A percentile compares a stretch with the other conserved stretches of the same genome.
Evolutionary conservation across 1,140 invertebrate species (phyloP).

Genomic region (Cyphomyrmex costatus): DNA sequence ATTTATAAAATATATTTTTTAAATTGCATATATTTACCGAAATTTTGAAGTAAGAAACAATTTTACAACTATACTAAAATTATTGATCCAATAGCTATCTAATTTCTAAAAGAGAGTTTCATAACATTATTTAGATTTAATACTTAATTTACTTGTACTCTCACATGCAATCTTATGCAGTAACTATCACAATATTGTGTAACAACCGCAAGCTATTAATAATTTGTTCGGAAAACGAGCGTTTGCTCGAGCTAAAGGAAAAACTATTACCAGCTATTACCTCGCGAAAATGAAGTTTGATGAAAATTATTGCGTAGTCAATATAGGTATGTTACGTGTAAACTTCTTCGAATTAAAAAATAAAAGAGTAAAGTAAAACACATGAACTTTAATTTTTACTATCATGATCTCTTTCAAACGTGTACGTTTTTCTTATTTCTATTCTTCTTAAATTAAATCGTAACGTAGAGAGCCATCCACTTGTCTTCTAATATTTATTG

Average conservation of each 20-base stretch:
- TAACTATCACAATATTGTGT: conserved; percentile 22
- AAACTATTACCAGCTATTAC: conserved; percentile 19
- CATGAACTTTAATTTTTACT: background rate
- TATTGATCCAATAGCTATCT: background rate
- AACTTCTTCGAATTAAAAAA: background rate
- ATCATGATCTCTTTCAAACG: background rate
- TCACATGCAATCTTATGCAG: background rate
- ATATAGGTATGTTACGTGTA: background rate
- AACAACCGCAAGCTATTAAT: conserved; percentile 10
- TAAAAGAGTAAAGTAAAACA: conserved; percentile 4
- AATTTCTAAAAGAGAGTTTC: background rate
- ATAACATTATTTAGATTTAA: background rate
- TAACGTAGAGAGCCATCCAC: background rate
- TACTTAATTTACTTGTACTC: background rate
- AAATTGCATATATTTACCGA: background rate
- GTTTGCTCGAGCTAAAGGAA: background rate
- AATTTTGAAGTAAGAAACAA: background rate
- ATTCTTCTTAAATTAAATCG: background rate
- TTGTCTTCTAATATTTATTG: background rate
- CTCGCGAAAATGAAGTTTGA: conserved; percentile 23
- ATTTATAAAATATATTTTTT: background rate
- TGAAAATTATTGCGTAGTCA: conserved; percentile 38
- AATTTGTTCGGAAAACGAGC: conserved; percentile 7
- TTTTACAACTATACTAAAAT: background rate
- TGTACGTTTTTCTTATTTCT: background rate